phyloP scores from a whole-genome alignment of 2,888 invertebrate species.

The Macaria liturata region DNA sequence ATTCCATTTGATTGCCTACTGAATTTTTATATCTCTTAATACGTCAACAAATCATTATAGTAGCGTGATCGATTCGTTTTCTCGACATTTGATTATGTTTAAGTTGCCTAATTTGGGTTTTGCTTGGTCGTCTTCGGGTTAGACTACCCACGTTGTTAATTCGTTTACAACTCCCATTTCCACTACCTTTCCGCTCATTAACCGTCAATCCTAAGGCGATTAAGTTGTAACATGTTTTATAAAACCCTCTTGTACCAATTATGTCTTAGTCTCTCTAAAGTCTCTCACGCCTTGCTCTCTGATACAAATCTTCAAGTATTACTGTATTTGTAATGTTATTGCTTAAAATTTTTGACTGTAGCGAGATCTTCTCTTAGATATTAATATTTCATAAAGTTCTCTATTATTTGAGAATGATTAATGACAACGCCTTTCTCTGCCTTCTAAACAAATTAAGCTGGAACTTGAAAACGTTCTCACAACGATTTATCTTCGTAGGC shows the following conservation, averaged over 20 bases:
- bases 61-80: constrained; percentile 43
- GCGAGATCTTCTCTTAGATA: constrained; percentile 35
- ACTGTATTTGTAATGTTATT: constrained; percentile 56
- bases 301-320: constrained; percentile 66
- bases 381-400: constrained; percentile 52
- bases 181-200: constrained; percentile 74
- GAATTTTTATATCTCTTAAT: constrained; percentile 33
- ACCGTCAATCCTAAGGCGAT: constrained; percentile 70
- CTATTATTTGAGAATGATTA: constrained; percentile 60
- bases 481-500: constrained; percentile 23
- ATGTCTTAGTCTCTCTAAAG: constrained; percentile 68
- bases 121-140: constrained; percentile 27
- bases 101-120: constrained; percentile 27
- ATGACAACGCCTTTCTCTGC: constrained; percentile 38
- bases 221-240: constrained; percentile 75
- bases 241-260: constrained; percentile 70
- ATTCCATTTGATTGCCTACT: constrained; percentile 40
- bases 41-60: constrained; percentile 38
- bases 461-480: constrained; percentile 32
- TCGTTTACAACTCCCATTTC: constrained; percentile 52
- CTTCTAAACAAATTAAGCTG: constrained; percentile 38
- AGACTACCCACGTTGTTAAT: constrained; percentile 70
- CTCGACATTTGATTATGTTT: constrained; percentile 35
- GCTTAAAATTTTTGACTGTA: constrained; percentile 55
- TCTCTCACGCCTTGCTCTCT: constrained; percentile 60